Conservation (phyloP, 2,113 vertebrate species). For the Dromiciops gliroides region DNA sequence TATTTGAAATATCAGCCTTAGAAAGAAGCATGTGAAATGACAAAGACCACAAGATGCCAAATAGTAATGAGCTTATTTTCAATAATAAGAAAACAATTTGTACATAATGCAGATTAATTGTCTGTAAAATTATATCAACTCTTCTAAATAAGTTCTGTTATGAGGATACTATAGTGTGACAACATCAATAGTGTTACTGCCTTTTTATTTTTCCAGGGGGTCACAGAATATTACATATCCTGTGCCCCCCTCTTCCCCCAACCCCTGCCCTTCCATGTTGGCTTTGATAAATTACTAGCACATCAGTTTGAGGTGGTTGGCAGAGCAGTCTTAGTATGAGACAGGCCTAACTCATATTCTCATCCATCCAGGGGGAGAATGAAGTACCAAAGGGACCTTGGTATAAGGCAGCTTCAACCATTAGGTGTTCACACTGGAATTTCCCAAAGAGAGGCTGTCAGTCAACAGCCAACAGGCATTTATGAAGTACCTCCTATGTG, state of each 20-base stretch:
- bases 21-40: constrained; percentile 53
- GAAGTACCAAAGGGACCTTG: neutral
- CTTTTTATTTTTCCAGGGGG: neutral
- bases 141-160: constrained; percentile 48
- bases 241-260: neutral
- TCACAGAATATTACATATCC: neutral
- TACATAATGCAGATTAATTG: constrained; percentile 65
- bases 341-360: neutral
- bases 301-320: constrained; percentile 16
- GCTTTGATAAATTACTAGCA: neutral
- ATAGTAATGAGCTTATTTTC: constrained; percentile 64
- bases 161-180: neutral
- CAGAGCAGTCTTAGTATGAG: neutral
- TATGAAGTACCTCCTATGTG: neutral
- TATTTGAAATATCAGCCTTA: constrained; percentile 39
- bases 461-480: neutral
- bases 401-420: neutral
- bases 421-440: neutral
- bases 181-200: neutral
- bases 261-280: neutral
- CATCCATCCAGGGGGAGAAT: neutral
- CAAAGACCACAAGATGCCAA: constrained; percentile 45
- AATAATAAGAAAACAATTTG: constrained; percentile 56
- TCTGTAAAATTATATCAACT: constrained; percentile 69
- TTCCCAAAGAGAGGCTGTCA: neutral